Conservation (phyloP, 2,797 vertebrate genomes). For the Danio jaintianensis region DNA sequence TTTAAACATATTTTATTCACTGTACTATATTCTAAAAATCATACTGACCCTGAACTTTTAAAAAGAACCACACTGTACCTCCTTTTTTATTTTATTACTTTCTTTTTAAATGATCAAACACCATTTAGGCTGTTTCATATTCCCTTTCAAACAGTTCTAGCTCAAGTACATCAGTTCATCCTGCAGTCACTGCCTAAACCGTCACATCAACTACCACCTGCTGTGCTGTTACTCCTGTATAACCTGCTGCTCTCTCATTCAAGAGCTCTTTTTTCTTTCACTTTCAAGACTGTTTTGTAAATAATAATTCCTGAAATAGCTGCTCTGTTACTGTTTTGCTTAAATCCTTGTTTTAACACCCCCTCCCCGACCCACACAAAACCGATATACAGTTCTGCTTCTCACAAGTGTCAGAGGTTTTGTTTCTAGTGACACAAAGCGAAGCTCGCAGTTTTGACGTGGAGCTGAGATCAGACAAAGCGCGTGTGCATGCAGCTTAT, state of each 20-base stretch:
- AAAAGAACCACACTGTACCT: not conserved
- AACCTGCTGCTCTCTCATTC: not conserved
- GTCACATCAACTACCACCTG: slow-evolving; percentile 9
- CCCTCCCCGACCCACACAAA: not conserved
- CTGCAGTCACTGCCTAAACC: not conserved
- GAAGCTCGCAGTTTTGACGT: not conserved
- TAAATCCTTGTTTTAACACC: slow-evolving; percentile 14
- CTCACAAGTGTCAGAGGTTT: slow-evolving; percentile 18
- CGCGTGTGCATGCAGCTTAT: slow-evolving; percentile 13
- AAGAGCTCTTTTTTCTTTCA: not conserved
- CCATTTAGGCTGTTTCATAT: not conserved
- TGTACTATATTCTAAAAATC: not conserved
- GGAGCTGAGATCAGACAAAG: slow-evolving; percentile 25
- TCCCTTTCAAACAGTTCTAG: not conserved
- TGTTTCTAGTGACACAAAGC: slow-evolving; percentile 24
- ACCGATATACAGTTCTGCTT: not conserved
- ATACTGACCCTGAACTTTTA: not conserved
- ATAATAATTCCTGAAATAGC: slow-evolving; percentile 33
- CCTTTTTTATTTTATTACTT: not conserved
- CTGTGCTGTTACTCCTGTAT: slow-evolving; percentile 18
- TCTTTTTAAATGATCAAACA: not conserved
- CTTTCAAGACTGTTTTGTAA: slow-evolving; percentile 38
- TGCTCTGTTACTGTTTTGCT: slow-evolving; percentile 14
- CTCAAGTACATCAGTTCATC: slow-evolving; percentile 11
- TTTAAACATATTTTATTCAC: no score